phyloP scores from a whole-genome alignment of 2,888 invertebrate species.

The Malthinus seriepunctatus region DNA sequence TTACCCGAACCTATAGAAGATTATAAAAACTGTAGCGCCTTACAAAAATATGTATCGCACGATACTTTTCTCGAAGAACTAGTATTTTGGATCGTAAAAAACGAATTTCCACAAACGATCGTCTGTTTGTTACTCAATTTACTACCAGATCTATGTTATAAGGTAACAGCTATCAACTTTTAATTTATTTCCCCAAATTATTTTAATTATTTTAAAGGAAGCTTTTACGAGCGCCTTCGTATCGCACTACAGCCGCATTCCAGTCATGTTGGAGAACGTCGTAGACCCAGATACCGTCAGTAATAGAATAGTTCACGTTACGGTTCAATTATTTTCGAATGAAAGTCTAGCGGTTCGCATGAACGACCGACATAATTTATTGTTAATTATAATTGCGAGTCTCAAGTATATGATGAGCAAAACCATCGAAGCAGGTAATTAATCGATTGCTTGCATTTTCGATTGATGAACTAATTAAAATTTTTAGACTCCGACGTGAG shows the following conservation, averaged over 20 bases:
- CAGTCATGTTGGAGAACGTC: slow-evolving; percentile 85
- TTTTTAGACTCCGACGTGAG: slow-evolving; percentile 72
- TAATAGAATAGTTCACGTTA: slow-evolving; percentile 96
- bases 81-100: slow-evolving; percentile 97
- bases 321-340: slow-evolving; percentile 95
- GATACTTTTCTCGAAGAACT: slow-evolving; percentile 90
- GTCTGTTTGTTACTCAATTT: slow-evolving; percentile 94
- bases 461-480: background rate
- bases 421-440: slow-evolving; percentile 77
- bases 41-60: slow-evolving; percentile 79
- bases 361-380: slow-evolving; percentile 85
- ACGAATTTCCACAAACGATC: slow-evolving; percentile 96
- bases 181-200: no score
- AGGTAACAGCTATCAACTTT: slow-evolving; percentile 59
- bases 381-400: slow-evolving; percentile 92
- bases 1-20: slow-evolving; percentile 71
- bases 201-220: no score
- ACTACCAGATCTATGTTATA: slow-evolving; percentile 93
- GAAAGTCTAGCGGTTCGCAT: slow-evolving; percentile 88
- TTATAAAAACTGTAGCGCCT: slow-evolving; percentile 78
- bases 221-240: slow-evolving; percentile 94
- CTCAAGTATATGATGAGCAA: slow-evolving; percentile 91
- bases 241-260: slow-evolving; percentile 93
- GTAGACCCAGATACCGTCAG: slow-evolving; percentile 89
- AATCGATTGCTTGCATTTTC: background rate